Evolutionary conservation across 2,113 vertebrate genomes (phyloP), one percentile per base, ranked within the genome.

Genomic region (Percopsis transmontana): DNA sequence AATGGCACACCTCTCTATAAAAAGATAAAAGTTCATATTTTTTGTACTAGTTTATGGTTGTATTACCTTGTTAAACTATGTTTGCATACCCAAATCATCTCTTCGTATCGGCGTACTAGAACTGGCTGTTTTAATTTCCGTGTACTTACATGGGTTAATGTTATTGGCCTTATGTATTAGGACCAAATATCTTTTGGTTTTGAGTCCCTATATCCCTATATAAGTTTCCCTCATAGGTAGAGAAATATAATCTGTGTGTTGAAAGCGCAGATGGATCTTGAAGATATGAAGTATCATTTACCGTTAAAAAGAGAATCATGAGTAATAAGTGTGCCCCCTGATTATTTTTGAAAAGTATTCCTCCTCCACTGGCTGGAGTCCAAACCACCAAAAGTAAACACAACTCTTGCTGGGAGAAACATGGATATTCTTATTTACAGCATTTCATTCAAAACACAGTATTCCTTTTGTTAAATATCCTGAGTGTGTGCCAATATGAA

Each of bases 281-380:
- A 58, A 20, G 66, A 67, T 61, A 59, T 59, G 44, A 68, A 68
- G 62, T 80, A 80, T 84, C 71, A 50, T 80, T 87, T 77, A 75
- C 65, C 77, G 21, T 65, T 84, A 54, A 83, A 69, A 70, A 66
- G 84, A 91, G 85, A 65, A 87, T 66, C 16, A 41, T 85, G 86
- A 79, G 81, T 90, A 87, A 94, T 92, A 91, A 90, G 86, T 78
- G 74, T 70, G 77, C 83, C 83, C 83, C 80, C 80, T 87, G 90
- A 90, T 93, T 89, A 87, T 89, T 89, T 89, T 84, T 87, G 85
- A 88, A 91, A 90, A 85, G 79, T 82, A 82, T 91, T 89, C 92
- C 91, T 80, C 85, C 86, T 90, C 70, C 74, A 50, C 42, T 91
- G 93, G 91, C 89, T 48, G 18, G 21, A 72, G 52, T 88, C 90